Evolutionary conservation across 1,140 invertebrate species (phyloP), one percentile per base, ranked within the genome.

Genomic region (Phortica variegata): DNA sequence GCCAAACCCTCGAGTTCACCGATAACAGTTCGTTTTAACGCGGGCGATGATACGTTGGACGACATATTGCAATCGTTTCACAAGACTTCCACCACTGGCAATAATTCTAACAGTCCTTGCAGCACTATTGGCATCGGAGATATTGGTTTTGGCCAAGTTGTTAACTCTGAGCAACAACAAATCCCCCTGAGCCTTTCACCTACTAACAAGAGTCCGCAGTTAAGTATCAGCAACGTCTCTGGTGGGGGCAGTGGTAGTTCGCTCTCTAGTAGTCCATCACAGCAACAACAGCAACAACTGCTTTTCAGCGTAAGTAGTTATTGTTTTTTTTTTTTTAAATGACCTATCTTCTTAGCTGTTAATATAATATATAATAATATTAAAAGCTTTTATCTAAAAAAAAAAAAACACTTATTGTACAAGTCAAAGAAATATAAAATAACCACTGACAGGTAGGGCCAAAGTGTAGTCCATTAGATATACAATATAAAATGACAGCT

Each of bases 1-100:
- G 49, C 54, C 16, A 66, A 68, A 41, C 43, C 70, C 13, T 60
- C 70, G 13, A 73, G 53, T 40, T 57, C 71, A n/a, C 70, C 71
- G 20, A 73, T 74, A 33, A 56, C 71, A 5, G 70, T 74, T 21
- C 65, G 71, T 34, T 74, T 74, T 40, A 74, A 74, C 61, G 71
- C 70, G 56, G 73, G 70, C 38, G 66, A 74, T 53, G 70, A 74
- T 48, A 71, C 66, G n/a, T 55, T 73, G 17, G 70, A 71, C 41
- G 70, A 71, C 38, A 65, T 73, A 26, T 60, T 73, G 45, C 71
- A 74, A 51, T 62, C 66, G 43, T 73, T 73, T 52, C 65, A 73
- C 45, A 66, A 70, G 16, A 71, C 40, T 38, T 53, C 54, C 49
- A 49, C 13, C 33, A 47, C 16, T 34, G 46, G 46, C 31, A 42